Evolutionary conservation across 2,888 invertebrate genomes (phyloP).

Genomic region (Ctenicera cuprea): DNA sequence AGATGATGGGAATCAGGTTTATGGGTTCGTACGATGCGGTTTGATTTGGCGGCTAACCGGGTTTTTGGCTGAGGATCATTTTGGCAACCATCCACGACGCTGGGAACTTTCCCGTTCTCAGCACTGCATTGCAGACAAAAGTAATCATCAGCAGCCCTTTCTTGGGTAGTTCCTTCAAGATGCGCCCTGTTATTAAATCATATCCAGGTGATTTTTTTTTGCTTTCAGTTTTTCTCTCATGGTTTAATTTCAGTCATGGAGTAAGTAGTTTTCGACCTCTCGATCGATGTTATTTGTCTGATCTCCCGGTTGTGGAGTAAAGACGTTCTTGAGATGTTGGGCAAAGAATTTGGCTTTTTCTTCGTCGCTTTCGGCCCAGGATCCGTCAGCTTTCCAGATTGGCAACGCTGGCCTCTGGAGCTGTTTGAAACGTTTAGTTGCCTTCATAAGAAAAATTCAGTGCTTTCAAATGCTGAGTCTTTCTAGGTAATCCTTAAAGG

Average conservation of each 20-base stretch:
- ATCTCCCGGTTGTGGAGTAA: constrained; percentile 4
- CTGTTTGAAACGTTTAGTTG: constrained; percentile 6
- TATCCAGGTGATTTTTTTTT: background rate
- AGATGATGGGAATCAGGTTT: constrained; percentile 23
- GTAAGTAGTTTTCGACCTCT: constrained; percentile 4
- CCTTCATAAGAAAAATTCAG: background rate
- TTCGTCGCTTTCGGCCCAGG: background rate
- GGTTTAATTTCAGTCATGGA: background rate
- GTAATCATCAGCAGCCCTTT: constrained; percentile 11
- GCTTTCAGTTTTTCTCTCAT: too few species aligned
- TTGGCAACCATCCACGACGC: constrained; percentile 19
- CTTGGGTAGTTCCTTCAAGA: constrained; percentile 7
- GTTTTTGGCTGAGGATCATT: constrained; percentile 11
- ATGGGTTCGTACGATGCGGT: background rate
- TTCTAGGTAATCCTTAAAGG: background rate
- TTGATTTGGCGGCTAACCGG: constrained; percentile 6
- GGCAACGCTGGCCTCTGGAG: background rate
- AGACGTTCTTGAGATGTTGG: too few species aligned
- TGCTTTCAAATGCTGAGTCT: constrained; percentile 5
- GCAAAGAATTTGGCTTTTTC: background rate
- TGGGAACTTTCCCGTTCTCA: background rate
- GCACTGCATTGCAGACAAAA: constrained; percentile 8
- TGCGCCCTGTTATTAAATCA: constrained; percentile 1
- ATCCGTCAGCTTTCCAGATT: background rate
- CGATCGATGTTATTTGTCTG: constrained; percentile 1